Conservation (phyloP, 2,113 vertebrate genomes). For the Brachypteracias leptosomus region DNA sequence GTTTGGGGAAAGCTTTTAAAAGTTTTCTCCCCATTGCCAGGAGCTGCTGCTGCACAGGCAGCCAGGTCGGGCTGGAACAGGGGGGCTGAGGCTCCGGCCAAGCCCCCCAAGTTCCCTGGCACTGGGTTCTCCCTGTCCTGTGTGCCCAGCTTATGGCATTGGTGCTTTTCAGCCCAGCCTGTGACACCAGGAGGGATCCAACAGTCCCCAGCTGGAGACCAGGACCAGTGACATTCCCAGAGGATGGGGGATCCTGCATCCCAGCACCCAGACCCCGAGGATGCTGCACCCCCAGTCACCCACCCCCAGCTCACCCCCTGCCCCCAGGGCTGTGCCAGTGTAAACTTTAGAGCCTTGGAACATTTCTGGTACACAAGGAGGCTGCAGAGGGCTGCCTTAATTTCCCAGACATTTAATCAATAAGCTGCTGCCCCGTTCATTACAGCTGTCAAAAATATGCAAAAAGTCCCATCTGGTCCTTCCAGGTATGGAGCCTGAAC, state of each 20-base stretch:
- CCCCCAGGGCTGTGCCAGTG: not conserved
- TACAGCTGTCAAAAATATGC: slow-evolving; percentile 68
- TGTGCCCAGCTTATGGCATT: not conserved
- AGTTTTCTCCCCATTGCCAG: not conserved
- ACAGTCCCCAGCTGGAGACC: fast-evolving
- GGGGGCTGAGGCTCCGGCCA: no score
- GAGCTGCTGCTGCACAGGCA: not conserved
- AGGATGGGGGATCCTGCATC: not conserved
- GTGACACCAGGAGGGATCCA: fast-evolving
- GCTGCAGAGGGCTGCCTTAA: slow-evolving; percentile 27
- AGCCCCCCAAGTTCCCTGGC: no score
- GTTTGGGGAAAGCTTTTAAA: not conserved
- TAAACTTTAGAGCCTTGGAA: not conserved
- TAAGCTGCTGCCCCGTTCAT: slow-evolving; percentile 46
- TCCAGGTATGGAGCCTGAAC: not conserved
- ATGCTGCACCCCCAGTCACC: not conserved
- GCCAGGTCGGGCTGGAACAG: fast-evolving
- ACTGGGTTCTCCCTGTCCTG: fast-evolving
- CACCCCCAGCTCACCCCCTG: not conserved
- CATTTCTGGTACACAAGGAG: not conserved
- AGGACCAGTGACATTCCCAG: not conserved
- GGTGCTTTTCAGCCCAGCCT: fast-evolving
- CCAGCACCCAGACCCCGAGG: fast-evolving
- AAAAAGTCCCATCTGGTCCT: slow-evolving; percentile 61
- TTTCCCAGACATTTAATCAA: slow-evolving; percentile 64